Evolutionary conservation across 2,113 vertebrate genomes (phyloP).

Genomic region (Oncorhynchus nerka): DNA sequence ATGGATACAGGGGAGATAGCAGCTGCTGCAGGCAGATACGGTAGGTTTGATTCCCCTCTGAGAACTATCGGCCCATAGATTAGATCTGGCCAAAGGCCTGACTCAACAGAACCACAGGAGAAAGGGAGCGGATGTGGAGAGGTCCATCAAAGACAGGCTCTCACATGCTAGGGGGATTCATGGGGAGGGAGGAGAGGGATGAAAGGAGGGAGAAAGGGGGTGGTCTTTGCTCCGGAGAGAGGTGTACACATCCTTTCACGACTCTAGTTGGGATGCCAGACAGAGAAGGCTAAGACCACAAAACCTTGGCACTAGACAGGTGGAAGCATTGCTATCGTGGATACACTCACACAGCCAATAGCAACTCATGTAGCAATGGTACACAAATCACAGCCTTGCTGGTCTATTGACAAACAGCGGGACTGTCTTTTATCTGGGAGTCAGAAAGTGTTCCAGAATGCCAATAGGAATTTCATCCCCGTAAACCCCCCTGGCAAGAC

Average conservation of each 20-base stretch:
- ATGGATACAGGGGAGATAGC: not conserved
- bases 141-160: not conserved
- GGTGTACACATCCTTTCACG: not conserved
- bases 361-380: not conserved
- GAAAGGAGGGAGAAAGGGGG: not conserved
- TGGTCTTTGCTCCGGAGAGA: not conserved
- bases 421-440: not conserved
- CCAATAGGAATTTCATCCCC: not conserved
- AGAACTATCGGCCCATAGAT: not conserved
- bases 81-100: constrained; percentile 4
- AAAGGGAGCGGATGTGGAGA: not conserved
- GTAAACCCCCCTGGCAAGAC: constrained; percentile 35
- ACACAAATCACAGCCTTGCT: not conserved
- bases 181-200: not conserved
- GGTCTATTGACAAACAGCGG: not conserved
- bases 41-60: not conserved
- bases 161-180: not conserved
- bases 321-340: not conserved
- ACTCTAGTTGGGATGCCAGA: not conserved
- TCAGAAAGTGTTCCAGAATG: not conserved
- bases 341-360: not conserved
- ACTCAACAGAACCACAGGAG: not conserved
- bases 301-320: constrained; percentile 4
- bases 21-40: constrained; percentile 13
- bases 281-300: constrained; percentile 7